phyloP scores from a whole-genome alignment of 1,140 invertebrate genomes.

The Brachionus koreanus region DNA sequence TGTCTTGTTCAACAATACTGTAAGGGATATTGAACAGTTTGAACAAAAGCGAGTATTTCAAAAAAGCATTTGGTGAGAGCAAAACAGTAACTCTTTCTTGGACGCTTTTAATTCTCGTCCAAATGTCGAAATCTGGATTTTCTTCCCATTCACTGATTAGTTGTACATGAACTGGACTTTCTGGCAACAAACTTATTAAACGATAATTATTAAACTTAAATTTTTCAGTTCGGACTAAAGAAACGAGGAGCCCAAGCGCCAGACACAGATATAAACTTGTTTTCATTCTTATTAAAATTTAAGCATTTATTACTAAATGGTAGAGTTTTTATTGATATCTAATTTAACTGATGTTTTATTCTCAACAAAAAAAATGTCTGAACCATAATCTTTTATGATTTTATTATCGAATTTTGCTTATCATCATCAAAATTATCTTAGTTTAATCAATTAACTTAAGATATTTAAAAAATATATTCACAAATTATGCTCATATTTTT shows the following conservation, averaged over 20 bases:
- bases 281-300: background rate
- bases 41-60: constrained; percentile 27
- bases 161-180: background rate
- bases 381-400: background rate
- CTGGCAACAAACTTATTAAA: background rate
- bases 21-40: constrained; percentile 1
- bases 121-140: constrained; percentile 34
- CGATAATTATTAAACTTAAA: background rate
- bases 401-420: background rate
- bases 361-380: background rate
- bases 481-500: too few species aligned
- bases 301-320: too few species aligned
- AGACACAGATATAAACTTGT: background rate
- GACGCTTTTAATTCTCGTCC: constrained; percentile 11
- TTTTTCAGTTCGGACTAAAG: background rate
- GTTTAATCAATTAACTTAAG: too few species aligned
- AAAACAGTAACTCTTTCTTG: constrained; percentile 17
- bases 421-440: too few species aligned
- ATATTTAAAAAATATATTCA: too few species aligned
- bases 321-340: too few species aligned
- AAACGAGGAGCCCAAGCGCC: background rate
- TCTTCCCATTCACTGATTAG: constrained; percentile 2
- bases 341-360: background rate
- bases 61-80: constrained; percentile 5
- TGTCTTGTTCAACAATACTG: constrained; percentile 1